These are phyloP conservation scores for Phylloscopus trochiloides DNA, from an alignment of 2,113 vertebrate genomes.

Conservation along the genomic window DNA sequence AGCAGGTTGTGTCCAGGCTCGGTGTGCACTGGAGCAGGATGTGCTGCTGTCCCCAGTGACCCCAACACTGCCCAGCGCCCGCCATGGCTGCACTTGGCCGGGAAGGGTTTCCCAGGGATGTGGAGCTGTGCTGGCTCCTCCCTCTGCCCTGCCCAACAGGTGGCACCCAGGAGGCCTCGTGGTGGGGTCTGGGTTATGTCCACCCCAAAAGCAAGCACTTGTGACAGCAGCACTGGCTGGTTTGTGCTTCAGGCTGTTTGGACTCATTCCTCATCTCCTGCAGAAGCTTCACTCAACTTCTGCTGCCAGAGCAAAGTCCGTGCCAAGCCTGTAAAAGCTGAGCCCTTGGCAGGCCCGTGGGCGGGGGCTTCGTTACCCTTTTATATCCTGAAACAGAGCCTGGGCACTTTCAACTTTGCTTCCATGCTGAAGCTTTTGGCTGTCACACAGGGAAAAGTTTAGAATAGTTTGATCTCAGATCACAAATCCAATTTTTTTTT, in stretches of 20 bases:
- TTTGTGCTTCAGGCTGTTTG: not conserved
- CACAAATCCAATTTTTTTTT: not conserved
- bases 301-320: not conserved
- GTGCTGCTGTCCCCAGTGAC: not conserved
- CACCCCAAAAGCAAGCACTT: not conserved
- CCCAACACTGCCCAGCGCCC: not conserved
- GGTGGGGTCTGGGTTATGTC: accelerated
- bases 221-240: not conserved
- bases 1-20: not conserved
- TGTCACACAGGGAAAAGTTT: not conserved
- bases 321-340: not conserved
- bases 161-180: accelerated
- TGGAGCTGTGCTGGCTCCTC: not conserved
- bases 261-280: not conserved
- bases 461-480: not conserved
- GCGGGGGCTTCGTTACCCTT: not conserved
- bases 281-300: not conserved
- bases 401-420: not conserved
- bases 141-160: not conserved
- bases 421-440: not conserved
- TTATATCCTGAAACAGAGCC: not conserved
- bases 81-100: not conserved
- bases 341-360: not conserved
- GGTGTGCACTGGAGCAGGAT: not conserved
- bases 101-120: not conserved